Conservation (phyloP, 2,113 vertebrate species). For the Onychostoma macrolepis region DNA sequence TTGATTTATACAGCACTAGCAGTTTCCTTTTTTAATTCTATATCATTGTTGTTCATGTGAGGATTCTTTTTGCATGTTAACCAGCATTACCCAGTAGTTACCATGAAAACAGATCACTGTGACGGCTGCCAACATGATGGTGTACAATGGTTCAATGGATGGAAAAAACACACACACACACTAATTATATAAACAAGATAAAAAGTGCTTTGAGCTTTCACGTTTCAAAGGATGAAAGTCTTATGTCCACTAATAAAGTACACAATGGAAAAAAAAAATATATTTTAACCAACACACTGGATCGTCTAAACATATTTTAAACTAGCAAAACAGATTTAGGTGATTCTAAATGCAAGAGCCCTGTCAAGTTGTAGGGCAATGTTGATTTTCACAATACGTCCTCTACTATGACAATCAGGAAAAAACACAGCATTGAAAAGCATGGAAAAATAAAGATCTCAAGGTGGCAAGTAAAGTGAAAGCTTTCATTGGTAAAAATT, state of each 20-base stretch:
- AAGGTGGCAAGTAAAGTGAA: conserved; percentile 36
- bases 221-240: conserved; percentile 52
- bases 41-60: conserved; percentile 49
- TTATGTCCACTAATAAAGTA: conserved; percentile 56
- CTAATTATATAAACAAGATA: conserved; percentile 70
- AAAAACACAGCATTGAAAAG: conserved; percentile 54
- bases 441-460: conserved; percentile 42
- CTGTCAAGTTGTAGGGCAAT: conserved; percentile 61
- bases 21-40: conserved; percentile 54
- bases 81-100: conserved; percentile 46
- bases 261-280: conserved; percentile 56
- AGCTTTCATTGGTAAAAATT: conserved; percentile 57
- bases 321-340: conserved; percentile 62
- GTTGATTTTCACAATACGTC: conserved; percentile 62
- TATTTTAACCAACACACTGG: conserved; percentile 68
- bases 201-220: conserved; percentile 68
- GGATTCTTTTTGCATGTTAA: conserved; percentile 40
- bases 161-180: conserved; percentile 51
- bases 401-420: conserved; percentile 66
- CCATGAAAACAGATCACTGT: conserved; percentile 53
- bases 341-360: conserved; percentile 57
- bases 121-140: conserved; percentile 54
- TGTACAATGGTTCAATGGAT: conserved; percentile 54
- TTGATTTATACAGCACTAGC: conserved; percentile 70
- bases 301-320: conserved; percentile 70